Conservation (phyloP, 1,140 invertebrate species). For the Ectropis grisescens region DNA sequence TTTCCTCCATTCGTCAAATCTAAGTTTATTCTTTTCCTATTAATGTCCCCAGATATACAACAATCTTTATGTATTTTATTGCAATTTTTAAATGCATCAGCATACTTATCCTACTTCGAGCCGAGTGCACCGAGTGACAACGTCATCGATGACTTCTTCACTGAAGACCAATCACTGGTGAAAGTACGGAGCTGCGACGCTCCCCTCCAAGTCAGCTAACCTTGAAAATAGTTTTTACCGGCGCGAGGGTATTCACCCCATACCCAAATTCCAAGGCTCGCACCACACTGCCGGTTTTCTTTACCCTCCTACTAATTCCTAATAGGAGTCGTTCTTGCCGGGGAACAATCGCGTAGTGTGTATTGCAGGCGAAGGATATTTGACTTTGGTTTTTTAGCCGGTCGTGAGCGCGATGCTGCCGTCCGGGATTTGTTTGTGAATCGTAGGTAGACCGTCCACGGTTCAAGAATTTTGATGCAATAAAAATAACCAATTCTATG, state of each 20-base stretch:
- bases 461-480: conserved; percentile 29
- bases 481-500: conserved; percentile 13
- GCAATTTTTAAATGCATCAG: no score
- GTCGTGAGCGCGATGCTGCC: conserved; percentile 39
- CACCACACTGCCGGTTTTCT: conserved; percentile 46
- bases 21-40: no score
- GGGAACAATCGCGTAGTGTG: no score
- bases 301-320: conserved; percentile 28
- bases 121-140: no score
- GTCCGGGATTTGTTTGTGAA: conserved; percentile 38
- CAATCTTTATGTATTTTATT: no score
- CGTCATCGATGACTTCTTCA: no score
- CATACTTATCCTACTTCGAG: no score
- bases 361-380: conserved; percentile 52
- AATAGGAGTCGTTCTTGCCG: conserved; percentile 48
- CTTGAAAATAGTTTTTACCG: conserved; percentile 70
- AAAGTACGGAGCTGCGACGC: no score
- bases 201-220: conserved; percentile 58
- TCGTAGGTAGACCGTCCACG: conserved; percentile 12
- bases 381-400: conserved; percentile 58
- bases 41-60: no score
- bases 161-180: no score
- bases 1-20: no score
- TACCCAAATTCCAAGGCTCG: conserved; percentile 56
- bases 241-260: conserved; percentile 66